These are phyloP conservation scores for Morpho helenor DNA, from an alignment of 2,888 invertebrate genomes.

Conservation along the genomic window DNA sequence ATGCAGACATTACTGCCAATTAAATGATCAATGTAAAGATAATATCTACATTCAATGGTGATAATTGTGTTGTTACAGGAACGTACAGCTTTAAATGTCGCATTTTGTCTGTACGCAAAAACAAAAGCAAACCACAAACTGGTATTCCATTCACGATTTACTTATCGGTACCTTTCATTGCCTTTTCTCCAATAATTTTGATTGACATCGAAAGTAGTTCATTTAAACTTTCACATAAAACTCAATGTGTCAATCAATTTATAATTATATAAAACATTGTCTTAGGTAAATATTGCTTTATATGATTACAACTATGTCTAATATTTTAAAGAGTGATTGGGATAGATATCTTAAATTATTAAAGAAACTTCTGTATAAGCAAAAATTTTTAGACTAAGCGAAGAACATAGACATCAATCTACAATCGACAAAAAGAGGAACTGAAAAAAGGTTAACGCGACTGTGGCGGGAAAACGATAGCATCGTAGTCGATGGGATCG, in stretches of 20 bases:
- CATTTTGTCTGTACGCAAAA: not conserved
- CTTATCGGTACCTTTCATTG: slow-evolving; percentile 57
- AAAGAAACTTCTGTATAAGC: not conserved
- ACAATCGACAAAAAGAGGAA: slow-evolving; percentile 14
- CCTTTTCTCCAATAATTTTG: slow-evolving; percentile 39
- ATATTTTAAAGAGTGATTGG: not conserved
- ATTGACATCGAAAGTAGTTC: slow-evolving; percentile 13
- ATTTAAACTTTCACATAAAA: slow-evolving; percentile 16
- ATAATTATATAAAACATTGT: slow-evolving; percentile 9
- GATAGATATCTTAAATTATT: not conserved
- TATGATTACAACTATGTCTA: not conserved
- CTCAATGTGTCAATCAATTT: slow-evolving; percentile 9
- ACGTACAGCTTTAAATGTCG: not conserved
- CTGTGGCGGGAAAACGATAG: slow-evolving; percentile 25
- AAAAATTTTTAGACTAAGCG: slow-evolving; percentile 3
- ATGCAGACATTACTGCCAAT: not conserved
- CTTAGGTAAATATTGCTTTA: not conserved
- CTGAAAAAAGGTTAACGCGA: slow-evolving; percentile 19
- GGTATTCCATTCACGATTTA: not conserved
- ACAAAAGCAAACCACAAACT: not conserved
- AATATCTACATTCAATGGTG: not conserved
- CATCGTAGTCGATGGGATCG: slow-evolving; percentile 41
- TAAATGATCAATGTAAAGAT: slow-evolving; percentile 3
- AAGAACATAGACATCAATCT: slow-evolving; percentile 12
- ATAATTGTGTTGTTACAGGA: not conserved